Conservation (phyloP, 2,797 vertebrate genomes). For the Cygnus olor region DNA sequence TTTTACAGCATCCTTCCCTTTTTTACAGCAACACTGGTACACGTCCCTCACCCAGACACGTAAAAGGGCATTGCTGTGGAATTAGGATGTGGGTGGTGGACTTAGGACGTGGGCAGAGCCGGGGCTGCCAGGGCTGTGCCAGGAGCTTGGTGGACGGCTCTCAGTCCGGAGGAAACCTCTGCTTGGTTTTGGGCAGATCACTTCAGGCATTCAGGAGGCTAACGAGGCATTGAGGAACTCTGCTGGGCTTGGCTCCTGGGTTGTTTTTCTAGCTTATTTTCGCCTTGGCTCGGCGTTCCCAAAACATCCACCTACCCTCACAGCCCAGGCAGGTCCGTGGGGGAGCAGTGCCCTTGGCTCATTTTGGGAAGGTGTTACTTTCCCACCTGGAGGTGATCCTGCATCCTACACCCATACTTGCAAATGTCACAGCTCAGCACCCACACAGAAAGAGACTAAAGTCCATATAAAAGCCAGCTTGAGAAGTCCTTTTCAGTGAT, state of each 20-base stretch:
- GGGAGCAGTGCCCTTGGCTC: neutral
- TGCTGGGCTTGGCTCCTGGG: neutral
- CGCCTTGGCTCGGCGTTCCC: neutral
- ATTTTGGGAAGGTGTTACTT: neutral
- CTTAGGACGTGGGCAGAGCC: neutral
- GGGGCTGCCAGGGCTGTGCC: neutral
- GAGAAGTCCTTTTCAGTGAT: neutral
- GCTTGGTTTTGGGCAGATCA: neutral
- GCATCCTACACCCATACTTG: rapidly evolving
- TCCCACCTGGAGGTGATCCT: neutral
- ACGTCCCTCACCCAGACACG: neutral
- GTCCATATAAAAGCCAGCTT: neutral
- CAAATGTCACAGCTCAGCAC: neutral
- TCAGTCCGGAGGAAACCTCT: neutral
- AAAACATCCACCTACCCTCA: neutral
- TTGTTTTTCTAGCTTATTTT: constrained; percentile 1
- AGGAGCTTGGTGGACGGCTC: neutral
- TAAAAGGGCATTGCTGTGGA: neutral
- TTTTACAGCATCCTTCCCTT: neutral
- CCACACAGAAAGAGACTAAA: neutral
- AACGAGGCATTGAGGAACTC: neutral
- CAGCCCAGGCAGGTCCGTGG: neutral
- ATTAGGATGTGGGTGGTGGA: neutral
- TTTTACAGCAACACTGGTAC: neutral
- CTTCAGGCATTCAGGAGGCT: neutral